These are phyloP conservation scores for Chaetodon auriga DNA, from an alignment of 2,113 vertebrate genomes.

Conservation along the genomic window DNA sequence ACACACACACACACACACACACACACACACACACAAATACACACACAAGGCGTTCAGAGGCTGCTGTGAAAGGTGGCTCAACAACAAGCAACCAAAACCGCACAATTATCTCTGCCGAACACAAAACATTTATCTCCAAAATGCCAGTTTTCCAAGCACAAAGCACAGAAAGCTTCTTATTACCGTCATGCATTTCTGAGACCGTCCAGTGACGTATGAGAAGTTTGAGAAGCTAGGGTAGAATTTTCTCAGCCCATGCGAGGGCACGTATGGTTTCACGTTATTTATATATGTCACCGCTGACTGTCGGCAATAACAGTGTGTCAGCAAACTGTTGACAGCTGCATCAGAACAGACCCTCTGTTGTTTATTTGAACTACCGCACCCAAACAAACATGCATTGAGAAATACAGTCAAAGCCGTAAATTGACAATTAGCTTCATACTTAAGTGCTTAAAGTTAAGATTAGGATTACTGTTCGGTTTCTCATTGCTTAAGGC, in stretches of 20 bases:
- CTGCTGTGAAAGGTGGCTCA: background rate
- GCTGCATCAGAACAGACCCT: background rate
- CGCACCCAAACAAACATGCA: background rate
- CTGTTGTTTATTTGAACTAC: background rate
- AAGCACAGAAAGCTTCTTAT: constrained; percentile 36
- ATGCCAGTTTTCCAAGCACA: constrained; percentile 3
- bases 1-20: no score
- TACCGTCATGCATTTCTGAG: constrained; percentile 3
- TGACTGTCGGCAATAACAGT: constrained; percentile 22
- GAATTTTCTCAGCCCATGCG: background rate
- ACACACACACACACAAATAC: background rate
- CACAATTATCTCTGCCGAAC: constrained; percentile 6
- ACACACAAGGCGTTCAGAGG: background rate
- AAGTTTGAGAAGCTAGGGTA: constrained; percentile 4
- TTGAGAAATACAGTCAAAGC: no score
- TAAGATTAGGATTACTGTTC: background rate
- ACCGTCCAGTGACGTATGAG: background rate
- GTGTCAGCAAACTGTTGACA: constrained; percentile 21
- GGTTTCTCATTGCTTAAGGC: background rate
- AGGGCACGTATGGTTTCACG: background rate
- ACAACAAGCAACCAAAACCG: constrained; percentile 15
- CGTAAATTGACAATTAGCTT: background rate
- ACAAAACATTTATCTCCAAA: constrained; percentile 11
- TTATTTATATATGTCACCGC: constrained; percentile 20
- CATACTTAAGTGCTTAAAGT: background rate